These are phyloP conservation scores for Leptogaster cylindrica DNA, from an alignment of 2,888 invertebrate species.

Conservation along the genomic window DNA sequence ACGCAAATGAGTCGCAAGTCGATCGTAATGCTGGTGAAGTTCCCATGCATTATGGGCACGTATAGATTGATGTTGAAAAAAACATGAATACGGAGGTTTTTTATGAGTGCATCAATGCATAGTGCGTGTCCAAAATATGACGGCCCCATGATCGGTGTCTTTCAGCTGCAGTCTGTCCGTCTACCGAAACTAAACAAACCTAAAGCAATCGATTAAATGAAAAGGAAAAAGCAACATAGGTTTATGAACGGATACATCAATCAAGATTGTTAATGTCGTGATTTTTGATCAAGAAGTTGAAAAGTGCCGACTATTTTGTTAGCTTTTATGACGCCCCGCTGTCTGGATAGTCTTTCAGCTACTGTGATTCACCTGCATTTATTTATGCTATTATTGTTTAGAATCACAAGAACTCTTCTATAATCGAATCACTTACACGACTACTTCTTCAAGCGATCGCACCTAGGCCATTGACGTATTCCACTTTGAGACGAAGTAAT, in stretches of 20 bases:
- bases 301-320: constrained; percentile 13
- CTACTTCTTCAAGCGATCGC: too few species aligned
- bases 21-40: not conserved
- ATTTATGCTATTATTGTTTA: too few species aligned
- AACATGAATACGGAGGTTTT: too few species aligned
- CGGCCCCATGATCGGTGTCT: not conserved
- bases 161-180: constrained; percentile 13
- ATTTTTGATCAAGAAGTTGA: constrained; percentile 17
- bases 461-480: too few species aligned
- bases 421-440: too few species aligned
- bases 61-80: too few species aligned
- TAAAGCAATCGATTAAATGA: not conserved
- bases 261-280: not conserved
- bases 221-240: not conserved
- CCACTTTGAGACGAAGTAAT: too few species aligned
- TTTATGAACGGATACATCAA: constrained; percentile 25
- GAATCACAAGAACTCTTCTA: too few species aligned
- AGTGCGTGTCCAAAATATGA: not conserved
- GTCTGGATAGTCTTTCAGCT: constrained; percentile 4
- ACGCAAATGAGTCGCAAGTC: not conserved
- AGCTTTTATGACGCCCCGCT: not conserved
- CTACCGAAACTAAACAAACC: not conserved
- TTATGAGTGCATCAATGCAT: too few species aligned
- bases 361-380: not conserved
- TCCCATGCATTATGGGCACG: constrained; percentile 28